Evolutionary conservation across 1,140 invertebrate species (phyloP).

Genomic region (Neelides sp.): DNA sequence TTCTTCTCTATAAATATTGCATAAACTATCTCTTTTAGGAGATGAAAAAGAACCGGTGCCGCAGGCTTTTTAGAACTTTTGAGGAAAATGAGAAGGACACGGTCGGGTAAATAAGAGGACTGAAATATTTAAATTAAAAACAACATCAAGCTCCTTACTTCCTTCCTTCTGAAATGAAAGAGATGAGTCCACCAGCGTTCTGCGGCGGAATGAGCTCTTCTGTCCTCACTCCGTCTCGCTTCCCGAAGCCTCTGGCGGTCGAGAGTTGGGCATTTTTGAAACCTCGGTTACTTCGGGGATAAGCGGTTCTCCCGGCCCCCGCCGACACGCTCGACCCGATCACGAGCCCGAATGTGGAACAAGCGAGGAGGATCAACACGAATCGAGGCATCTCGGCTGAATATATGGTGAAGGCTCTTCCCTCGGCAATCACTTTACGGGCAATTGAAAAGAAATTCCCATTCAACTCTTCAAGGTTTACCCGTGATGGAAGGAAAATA

Average conservation of each 20-base stretch:
- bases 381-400: slow-evolving; percentile 15
- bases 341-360: slow-evolving; percentile 6
- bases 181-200: slow-evolving; percentile 25
- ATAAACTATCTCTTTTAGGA: too few species aligned
- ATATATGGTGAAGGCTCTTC: too few species aligned
- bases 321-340: slow-evolving; percentile 11
- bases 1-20: too few species aligned
- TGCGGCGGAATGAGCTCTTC: slow-evolving; percentile 10
- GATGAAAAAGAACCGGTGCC: too few species aligned
- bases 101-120: too few species aligned
- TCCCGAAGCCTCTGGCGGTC: slow-evolving; percentile 44
- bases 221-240: slow-evolving; percentile 31
- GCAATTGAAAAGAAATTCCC: too few species aligned
- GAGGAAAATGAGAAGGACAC: too few species aligned
- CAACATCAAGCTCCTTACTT: neutral
- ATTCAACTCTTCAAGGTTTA: too few species aligned
- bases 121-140: neutral
- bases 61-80: too few species aligned
- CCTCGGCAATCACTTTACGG: too few species aligned
- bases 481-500: too few species aligned
- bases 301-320: slow-evolving; percentile 8
- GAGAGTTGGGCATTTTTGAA: slow-evolving; percentile 45
- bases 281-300: slow-evolving; percentile 42
- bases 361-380: slow-evolving; percentile 4
- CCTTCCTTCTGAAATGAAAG: slow-evolving; percentile 31